Evolutionary conservation across 2,888 invertebrate genomes (phyloP), one percentile per base, ranked within the genome.

Genomic region (Synergus gifuensis): DNA sequence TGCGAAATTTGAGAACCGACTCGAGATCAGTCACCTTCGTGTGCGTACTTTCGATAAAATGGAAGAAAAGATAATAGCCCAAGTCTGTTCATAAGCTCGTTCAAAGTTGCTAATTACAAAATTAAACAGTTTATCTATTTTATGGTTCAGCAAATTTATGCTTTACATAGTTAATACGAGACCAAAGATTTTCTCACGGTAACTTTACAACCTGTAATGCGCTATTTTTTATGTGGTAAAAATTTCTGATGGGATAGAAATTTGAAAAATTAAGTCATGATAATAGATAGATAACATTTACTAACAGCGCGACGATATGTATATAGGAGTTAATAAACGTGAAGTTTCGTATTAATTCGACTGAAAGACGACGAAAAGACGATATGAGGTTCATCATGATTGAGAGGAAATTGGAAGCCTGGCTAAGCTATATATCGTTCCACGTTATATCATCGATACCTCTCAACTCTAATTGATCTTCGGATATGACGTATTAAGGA

Each of bases 391-490:
- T 88, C 89, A 90, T 88, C 89, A 90, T 88, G 54, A 40, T 36
- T 54, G 88, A 87, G 87, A 90, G 89, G 90, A 89, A 90, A 90
- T 90, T 90, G 89, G 88, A 88, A 86, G 87, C 86, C 86, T 86
- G 87, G 85, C 86, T 83, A 86, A 85, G 85, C 81, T 80, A 28
- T 36, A 58, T 73, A 85, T 83, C 85, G 89, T 87, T 89, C 89
- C 85, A 83, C 86, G 86, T 88, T 87, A 84, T 81, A 87, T 85
- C 87, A 86, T 79, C 86, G 86, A 86, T 88, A 89, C 88, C 86
- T 84, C 80, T 85, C 84, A 85, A 85, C 86, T 88, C 89, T 91
- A 91, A 91, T 91, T 91, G 90, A 84, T 88, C 85, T 82, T 80
- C 82, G 80, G 84, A 84, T 28, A 28, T 87, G 88, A 89, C 88